Conservation (phyloP, 2,888 invertebrate species). For the Dryobotodes eremita region DNA sequence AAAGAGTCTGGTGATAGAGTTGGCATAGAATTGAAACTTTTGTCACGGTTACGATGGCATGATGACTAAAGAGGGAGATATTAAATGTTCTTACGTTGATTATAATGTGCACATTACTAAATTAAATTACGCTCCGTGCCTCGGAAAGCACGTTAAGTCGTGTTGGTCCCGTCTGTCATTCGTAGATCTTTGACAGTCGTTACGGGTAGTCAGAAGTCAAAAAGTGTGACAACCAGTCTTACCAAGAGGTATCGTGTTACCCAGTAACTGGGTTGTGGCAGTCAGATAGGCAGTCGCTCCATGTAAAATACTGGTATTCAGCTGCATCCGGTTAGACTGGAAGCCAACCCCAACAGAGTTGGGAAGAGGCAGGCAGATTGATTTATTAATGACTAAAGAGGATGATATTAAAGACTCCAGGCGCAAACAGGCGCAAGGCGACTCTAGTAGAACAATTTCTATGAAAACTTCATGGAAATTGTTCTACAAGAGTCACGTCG, state of each 20-base stretch:
- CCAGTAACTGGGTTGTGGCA: neutral
- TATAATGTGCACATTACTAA: neutral
- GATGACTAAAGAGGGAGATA: neutral
- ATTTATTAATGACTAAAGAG: neutral
- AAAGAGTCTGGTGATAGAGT: constrained; percentile 29
- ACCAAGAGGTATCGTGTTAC: neutral
- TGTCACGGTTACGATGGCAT: neutral
- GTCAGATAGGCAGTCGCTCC: neutral
- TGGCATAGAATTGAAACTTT: constrained; percentile 25
- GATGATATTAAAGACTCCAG: no score
- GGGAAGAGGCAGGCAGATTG: neutral
- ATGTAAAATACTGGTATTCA: neutral
- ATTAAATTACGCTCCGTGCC: constrained; percentile 5
- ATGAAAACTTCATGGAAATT: no score
- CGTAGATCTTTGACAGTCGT: neutral
- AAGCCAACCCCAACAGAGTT: neutral
- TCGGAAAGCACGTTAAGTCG: neutral
- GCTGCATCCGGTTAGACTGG: neutral
- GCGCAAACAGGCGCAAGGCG: no score
- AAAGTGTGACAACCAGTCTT: neutral
- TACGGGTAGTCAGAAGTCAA: no score
- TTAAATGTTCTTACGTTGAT: neutral
- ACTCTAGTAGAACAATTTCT: no score
- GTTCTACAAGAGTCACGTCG: no score
- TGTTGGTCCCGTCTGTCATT: neutral